Percentiles rank a stretch among this genome's conserved stretches.
phyloP scores from a whole-genome alignment of 2,113 vertebrate species.

The Mustelus asterias region DNA sequence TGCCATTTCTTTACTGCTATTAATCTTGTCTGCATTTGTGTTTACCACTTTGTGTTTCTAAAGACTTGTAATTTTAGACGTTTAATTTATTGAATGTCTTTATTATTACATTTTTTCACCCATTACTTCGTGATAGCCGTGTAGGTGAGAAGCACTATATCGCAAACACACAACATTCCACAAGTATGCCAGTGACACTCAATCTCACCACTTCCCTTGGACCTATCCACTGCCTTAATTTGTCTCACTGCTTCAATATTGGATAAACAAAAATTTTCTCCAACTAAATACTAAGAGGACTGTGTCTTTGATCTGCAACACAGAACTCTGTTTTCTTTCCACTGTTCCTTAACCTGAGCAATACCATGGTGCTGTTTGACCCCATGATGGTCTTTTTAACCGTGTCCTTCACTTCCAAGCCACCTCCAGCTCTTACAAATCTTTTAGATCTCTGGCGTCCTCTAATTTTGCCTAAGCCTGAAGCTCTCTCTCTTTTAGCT shows the following conservation, averaged over 20 bases:
- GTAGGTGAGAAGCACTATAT: neutral
- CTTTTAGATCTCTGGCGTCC: neutral
- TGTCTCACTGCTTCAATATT: neutral
- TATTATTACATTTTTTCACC: neutral
- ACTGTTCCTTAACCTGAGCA: neutral
- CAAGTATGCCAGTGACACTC: neutral
- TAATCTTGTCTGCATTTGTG: neutral
- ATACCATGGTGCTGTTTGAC: neutral
- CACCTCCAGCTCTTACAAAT: neutral
- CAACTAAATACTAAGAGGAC: too few relatives aligned
- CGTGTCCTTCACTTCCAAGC: neutral
- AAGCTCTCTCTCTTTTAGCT: neutral
- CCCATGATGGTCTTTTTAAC: neutral
- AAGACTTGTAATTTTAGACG: neutral
- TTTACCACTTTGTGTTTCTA: neutral
- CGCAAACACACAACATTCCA: neutral
- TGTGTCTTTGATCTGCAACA: neutral
- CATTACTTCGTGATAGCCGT: neutral
- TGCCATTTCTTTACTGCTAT: neutral
- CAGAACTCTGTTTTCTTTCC: neutral
- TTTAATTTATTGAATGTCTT: neutral
- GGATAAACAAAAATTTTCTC: neutral
- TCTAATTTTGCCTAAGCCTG: neutral
- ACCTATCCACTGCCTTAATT: neutral
- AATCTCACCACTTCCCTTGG: neutral